Base-by-base conservation (phyloP, 1,140 invertebrate species). In the Zaprionus davidi region DNA sequence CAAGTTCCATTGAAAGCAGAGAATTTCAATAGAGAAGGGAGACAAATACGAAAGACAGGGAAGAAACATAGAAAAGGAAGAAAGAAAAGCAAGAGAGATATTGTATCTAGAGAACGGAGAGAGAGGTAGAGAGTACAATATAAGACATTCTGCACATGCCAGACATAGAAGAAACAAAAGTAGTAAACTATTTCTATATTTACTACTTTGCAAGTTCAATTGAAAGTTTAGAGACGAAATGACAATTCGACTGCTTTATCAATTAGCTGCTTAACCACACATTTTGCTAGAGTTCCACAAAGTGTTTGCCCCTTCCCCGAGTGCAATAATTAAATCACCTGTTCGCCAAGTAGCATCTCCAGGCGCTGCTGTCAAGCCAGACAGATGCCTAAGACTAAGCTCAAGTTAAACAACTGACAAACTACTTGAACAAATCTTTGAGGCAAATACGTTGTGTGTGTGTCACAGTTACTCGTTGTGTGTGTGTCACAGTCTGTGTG, bases 351-450 rank as follows among this genome's bases (percentile, higher is more conserved):
- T 53, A n/a, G 12, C 44, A 68, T 36, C 65, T 56, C 5, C 12
- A n/a, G 3, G 15, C 20, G 36, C 5, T 3, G 38, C 38, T 15
- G 5, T 26, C 13, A 51, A 17, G 6, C 12, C 26, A 41, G 36
- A 26, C 44, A 20, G 28, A 41, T 64, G 59, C 59, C 57, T 31
- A 41, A 7, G 53, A 7, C 22, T 31, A 28, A 15, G 31, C 41
- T 24, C 31, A 63, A 63, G 36, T 69, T 57, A 36, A 67, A 38
- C 17, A 51, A 57, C 20, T 67, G 56, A 38, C 34, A 63, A 70
- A 71, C 31, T 70, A 60, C 66, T 38, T 24, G 44, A 55, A 36
- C 44, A 73, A 73, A 68, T 73, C 71, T 70, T 70, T 63, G 41
- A 36, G 28, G 46, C 57, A 58, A 70, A 41, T 49, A 58, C 53